Evolutionary conservation across 2,113 vertebrate species (phyloP), one percentile per base, ranked within the genome.

Genomic region (Catharus minimus): DNA sequence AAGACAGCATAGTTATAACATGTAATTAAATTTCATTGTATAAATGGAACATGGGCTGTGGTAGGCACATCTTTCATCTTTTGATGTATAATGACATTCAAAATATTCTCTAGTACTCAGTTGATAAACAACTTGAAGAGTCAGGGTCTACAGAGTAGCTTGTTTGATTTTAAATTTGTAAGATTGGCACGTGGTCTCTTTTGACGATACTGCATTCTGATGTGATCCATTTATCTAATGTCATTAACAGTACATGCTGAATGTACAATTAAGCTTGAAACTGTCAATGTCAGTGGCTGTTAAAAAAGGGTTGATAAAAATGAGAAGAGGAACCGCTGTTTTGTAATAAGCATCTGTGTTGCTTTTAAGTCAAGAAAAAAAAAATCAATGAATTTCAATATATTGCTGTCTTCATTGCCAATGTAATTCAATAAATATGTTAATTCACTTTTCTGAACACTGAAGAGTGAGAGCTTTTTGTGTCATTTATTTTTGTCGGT

Each of bases 1-100:
- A 94, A 95, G 90, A 56, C 85, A 87, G 82, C 90, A 72, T 75
- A 88, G 90, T 95, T 96, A 86, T 92, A 95, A 95, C 95, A 92
- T 95, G 93, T 96, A 96, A 97, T 97, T 97, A 95, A 96, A 96
- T 96, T 95, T 94, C 88, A 88, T 95, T 96, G 94, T 96, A 94
- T 80, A 97, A 96, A 95, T 96, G 93, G 93, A 96, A 90, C 96
- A 97, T 89, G 86, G 94, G 89, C 94, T 92, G 77, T 79, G 82
- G 92, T 94, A 96, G 84, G 90, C 91, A 93, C 89, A 91, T 94
- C 96, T 95, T 96, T 96, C 88, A 90, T 97, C 96, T 95, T 96
- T 97, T 97, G 96, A 97, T 97, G 95, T 97, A 96, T 97, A 96
- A 97, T 96, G 96, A 96, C 95, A 97, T 97, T 97, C 96, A 94